phyloP scores from a whole-genome alignment of 2,113 vertebrate genomes.

The Megaceryle torquata region DNA sequence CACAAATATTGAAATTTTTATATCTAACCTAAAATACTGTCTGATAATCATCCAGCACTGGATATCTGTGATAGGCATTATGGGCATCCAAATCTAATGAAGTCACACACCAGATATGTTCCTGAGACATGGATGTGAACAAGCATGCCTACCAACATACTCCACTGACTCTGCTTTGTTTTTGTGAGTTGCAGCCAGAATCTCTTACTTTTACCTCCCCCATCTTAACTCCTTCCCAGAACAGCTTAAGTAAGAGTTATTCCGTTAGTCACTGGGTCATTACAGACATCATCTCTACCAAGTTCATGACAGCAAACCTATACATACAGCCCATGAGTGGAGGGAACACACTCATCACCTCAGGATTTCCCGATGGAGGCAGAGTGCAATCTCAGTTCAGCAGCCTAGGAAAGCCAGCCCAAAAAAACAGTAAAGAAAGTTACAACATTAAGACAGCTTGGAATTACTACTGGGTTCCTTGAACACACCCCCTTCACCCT shows the following conservation, averaged over 20 bases:
- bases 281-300: background rate
- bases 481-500: accelerated
- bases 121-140: accelerated
- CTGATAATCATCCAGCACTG: background rate
- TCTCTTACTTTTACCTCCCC: background rate
- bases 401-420: background rate
- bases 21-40: background rate
- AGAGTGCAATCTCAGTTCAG: background rate
- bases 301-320: background rate
- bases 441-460: background rate
- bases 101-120: accelerated
- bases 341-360: background rate
- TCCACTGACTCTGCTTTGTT: background rate
- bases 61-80: background rate
- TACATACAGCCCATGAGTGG: accelerated
- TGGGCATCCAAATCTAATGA: background rate
- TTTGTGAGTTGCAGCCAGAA: background rate
- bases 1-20: background rate
- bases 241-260: background rate
- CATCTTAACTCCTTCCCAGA: background rate
- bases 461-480: background rate
- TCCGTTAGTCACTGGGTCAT: background rate
- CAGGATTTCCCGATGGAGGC: background rate
- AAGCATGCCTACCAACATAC: accelerated
- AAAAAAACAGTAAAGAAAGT: background rate